phyloP scores from a whole-genome alignment of 2,888 invertebrate species.

The Hybos culiciformis region DNA sequence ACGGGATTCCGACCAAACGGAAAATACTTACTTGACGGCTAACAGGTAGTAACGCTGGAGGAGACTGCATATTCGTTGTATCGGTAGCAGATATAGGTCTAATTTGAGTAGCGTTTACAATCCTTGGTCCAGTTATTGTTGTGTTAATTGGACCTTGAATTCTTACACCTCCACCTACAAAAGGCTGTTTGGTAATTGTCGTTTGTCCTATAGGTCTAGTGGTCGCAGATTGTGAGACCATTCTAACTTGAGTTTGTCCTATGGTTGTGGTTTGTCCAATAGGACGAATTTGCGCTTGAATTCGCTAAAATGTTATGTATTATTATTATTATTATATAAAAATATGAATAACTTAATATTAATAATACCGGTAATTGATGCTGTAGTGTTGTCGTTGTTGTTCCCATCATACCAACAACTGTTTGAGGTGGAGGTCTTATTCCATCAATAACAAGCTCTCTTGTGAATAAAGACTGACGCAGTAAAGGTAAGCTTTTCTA shows the following conservation, averaged over 20 bases:
- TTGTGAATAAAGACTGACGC: slow-evolving; percentile 75
- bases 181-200: slow-evolving; percentile 37
- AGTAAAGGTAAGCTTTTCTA: slow-evolving; percentile 91
- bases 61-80: slow-evolving; percentile 25
- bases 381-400: slow-evolving; percentile 22
- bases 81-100: slow-evolving; percentile 23
- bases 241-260: slow-evolving; percentile 44
- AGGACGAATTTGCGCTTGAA: slow-evolving; percentile 40
- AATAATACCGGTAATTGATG: slow-evolving; percentile 33
- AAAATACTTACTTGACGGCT: slow-evolving; percentile 10
- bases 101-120: slow-evolving; percentile 28
- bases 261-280: slow-evolving; percentile 40
- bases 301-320: too few relatives aligned
- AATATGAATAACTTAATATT: neutral
- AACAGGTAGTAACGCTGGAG: slow-evolving; percentile 32
- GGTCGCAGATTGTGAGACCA: slow-evolving; percentile 39
- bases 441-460: slow-evolving; percentile 88
- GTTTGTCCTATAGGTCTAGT: slow-evolving; percentile 35
- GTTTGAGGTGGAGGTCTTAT: slow-evolving; percentile 74
- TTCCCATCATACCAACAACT: slow-evolving; percentile 46
- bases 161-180: slow-evolving; percentile 28
- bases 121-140: slow-evolving; percentile 23
- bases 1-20: too few relatives aligned
- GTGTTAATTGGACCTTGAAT: slow-evolving; percentile 25
- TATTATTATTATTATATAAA: too few relatives aligned